These are phyloP conservation scores for Buphagus erythrorhynchus DNA, from an alignment of 2,797 vertebrate species.

Conservation along the genomic window DNA sequence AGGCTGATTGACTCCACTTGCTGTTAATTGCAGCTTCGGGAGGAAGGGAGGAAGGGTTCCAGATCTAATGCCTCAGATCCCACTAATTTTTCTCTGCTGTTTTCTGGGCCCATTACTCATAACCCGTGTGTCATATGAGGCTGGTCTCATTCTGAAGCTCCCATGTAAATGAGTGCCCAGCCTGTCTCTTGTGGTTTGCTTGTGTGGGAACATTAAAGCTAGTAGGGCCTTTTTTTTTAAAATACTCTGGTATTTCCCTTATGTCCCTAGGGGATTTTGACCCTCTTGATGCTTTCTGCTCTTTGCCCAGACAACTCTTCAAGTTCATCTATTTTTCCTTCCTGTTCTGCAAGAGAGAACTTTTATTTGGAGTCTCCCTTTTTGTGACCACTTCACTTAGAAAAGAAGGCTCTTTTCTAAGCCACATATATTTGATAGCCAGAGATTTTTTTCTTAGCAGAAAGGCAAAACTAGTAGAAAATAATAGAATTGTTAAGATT, in stretches of 20 bases:
- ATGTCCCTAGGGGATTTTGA: conserved; percentile 34
- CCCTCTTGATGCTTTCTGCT: neutral
- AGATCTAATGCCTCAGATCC: neutral
- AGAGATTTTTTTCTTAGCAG: neutral
- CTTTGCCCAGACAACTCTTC: neutral
- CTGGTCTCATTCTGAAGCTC: conserved; percentile 26
- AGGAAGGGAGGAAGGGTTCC: neutral
- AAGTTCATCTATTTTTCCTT: conserved; percentile 11
- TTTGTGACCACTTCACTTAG: neutral
- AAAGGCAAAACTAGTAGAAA: neutral
- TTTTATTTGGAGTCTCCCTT: conserved; percentile 32
- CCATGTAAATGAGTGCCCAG: conserved; percentile 26
- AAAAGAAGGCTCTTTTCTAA: neutral
- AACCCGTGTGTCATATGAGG: conserved; percentile 30
- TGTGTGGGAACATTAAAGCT: conserved; percentile 25
- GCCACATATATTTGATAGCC: neutral
- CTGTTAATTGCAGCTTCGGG: neutral
- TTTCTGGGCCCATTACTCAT: conserved; percentile 25
- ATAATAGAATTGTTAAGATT: neutral
- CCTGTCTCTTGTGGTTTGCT: neutral
- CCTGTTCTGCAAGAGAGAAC: neutral
- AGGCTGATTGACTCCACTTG: neutral
- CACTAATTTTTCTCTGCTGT: neutral
- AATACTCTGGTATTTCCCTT: conserved; percentile 58
- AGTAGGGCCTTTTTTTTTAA: neutral